These are phyloP conservation scores for Lutraria rhynchaena DNA, from an alignment of 1,140 invertebrate species.

Conservation along the genomic window DNA sequence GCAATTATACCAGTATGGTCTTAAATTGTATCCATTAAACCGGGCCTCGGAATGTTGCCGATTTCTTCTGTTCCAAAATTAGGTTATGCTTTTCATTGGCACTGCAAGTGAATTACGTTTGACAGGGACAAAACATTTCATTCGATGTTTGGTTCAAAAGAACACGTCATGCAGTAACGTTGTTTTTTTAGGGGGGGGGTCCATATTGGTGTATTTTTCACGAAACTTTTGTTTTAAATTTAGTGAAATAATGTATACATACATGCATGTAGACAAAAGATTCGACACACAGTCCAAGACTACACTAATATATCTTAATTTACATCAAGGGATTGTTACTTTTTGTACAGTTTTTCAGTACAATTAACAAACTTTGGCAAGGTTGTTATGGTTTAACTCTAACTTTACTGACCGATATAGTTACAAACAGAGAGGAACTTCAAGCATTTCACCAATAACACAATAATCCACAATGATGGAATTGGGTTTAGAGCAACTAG, in stretches of 20 bases:
- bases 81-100: conserved; percentile 34
- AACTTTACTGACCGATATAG: too few relatives aligned
- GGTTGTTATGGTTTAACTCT: too few relatives aligned
- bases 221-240: neutral
- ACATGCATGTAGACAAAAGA: neutral
- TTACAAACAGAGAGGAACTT: too few relatives aligned
- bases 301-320: too few relatives aligned
- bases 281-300: too few relatives aligned
- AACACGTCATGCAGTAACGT: neutral
- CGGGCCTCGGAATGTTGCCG: neutral
- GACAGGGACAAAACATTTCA: neutral
- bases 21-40: conserved; percentile 27
- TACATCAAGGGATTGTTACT: too few relatives aligned
- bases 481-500: too few relatives aligned
- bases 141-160: neutral
- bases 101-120: conserved; percentile 32
- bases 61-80: conserved; percentile 14
- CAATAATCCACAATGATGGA: too few relatives aligned
- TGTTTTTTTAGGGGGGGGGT: neutral
- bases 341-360: too few relatives aligned
- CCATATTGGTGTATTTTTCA: neutral
- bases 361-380: too few relatives aligned
- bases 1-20: conserved; percentile 14
- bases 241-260: neutral
- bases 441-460: too few relatives aligned